Evolutionary conservation across 2,113 vertebrate species (phyloP), one percentile per base, ranked within the genome.

Genomic region (Tichodroma muraria): DNA sequence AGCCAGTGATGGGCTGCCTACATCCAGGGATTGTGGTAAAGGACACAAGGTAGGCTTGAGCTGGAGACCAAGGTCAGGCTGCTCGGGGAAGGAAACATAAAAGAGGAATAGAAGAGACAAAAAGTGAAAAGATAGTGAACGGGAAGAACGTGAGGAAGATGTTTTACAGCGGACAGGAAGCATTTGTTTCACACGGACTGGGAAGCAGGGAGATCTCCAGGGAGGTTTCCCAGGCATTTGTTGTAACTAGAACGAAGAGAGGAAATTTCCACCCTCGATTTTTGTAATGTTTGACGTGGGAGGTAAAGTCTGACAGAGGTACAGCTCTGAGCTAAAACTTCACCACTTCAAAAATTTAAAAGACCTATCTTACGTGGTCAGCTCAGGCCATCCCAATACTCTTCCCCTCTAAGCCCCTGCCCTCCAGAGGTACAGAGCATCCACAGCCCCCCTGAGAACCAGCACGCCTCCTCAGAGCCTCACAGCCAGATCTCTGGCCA

Each of bases 271-370:
- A 63, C 14, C 9, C 10, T 24, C 2, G 1, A 21, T 14, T 75
- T 61, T 59, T 50, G 33, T 37, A 30, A 50, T 13, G 11, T 40
- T 64, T 89, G n/a, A 54, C 0, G 0, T 27, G 38, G 22, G n/a
- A 72, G 27, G 40, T n/a, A 21, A 81, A 85, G 33, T 19, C 60
- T 75, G 64, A 63, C 53, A 38, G 68, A 65, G 54, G 25, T 19
- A 57, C 1, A 3, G 23, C 19, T 64, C 56, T 50, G 61, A 82
- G 33, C 27, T 76, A 44, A 63, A 85, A 22, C 47, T 54, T 70
- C 2, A 19, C 30, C 17, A 9, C 33, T 35, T 50, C n/a, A n/a
- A n/a, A n/a, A n/a, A n/a, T n/a, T n/a, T n/a, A n/a, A n/a, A n/a
- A n/a, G n/a, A n/a, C n/a, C n/a, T n/a, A n/a, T n/a, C n/a, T n/a